These are phyloP conservation scores for Palythoa heliodiscus DNA, from an alignment of 92 coral and sea anemone species.

Conservation along the genomic window DNA sequence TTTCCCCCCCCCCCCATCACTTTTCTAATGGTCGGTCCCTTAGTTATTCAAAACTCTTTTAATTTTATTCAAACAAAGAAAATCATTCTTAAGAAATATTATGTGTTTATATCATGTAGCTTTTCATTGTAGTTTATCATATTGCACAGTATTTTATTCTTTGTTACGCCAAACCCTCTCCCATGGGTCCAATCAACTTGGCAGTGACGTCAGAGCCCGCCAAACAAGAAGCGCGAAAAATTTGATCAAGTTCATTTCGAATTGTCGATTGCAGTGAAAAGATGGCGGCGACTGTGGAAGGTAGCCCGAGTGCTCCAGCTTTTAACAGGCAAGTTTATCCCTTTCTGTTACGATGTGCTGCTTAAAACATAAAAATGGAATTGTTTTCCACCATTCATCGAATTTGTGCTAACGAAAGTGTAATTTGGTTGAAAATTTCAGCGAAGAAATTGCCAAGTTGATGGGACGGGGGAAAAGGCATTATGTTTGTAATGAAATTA, in stretches of 20 bases:
- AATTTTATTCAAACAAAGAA: too few relatives aligned
- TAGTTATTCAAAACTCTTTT: too few relatives aligned
- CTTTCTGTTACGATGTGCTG: neutral
- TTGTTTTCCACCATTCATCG: neutral
- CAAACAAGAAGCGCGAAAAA: constrained; percentile 93
- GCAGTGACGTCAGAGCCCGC: constrained; percentile 84
- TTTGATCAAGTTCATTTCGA: constrained; percentile 35
- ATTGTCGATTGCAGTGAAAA: constrained; percentile 16
- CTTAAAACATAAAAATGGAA: neutral
- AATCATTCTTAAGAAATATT: too few relatives aligned
- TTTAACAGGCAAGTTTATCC: constrained; percentile 25
- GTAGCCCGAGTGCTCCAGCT: constrained; percentile 15
- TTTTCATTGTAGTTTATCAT: too few relatives aligned
- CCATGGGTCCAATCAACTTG: neutral
- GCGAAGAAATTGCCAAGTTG: constrained; percentile 86
- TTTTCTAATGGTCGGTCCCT: too few relatives aligned
- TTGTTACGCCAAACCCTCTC: neutral
- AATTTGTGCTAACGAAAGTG: neutral
- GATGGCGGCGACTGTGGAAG: constrained; percentile 28
- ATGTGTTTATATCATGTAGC: too few relatives aligned
- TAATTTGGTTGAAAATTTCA: constrained; percentile 38
- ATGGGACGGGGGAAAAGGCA: constrained; percentile 93
- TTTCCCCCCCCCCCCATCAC: too few relatives aligned
- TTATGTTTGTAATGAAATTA: constrained; percentile 83
- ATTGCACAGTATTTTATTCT: too few relatives aligned